Base-by-base conservation (phyloP, 2,888 invertebrate species). In the Thymelicus acteon region DNA sequence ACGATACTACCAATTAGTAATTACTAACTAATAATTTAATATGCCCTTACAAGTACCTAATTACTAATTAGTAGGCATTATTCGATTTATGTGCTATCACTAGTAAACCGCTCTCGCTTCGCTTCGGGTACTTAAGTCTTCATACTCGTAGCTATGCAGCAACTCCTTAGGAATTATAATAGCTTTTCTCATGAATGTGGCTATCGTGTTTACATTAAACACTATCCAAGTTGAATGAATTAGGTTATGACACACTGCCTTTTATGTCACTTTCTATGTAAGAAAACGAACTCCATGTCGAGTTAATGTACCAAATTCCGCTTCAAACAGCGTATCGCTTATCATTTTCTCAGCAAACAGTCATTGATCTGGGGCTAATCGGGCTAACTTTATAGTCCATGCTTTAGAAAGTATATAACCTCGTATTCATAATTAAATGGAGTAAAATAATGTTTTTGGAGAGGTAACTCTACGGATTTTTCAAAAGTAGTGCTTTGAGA, bases 331-430 rank as follows among this genome's bases (percentile, higher is more conserved):
- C 13, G 61, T 58, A 40, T 72, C 68, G 39, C 72, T 72, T 19
- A 72, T 74, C n/a, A 74, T 74, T 71, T 76, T 76, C 62, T 76
- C 74, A 7, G 73, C 75, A 57, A 67, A 75, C 7, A 64, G 62
- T 68, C 72, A 63, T 71, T 75, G 76, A 54, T 75, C 73, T 52
- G 75, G 64, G 13, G 63, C 13, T 67, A 75, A 60, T 57, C 73
- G 71, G n/a, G 57, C 54, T n/a, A 75, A 47, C 72, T 76, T 73
- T 13, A 75, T 52, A 58, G 74, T 74, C 73, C 74, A 75, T 12
- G 70, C 67, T 49, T 72, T 76, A 39, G 73, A 72, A 13, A 76
- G 13, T 15, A 75, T 58, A 52, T 75, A 70, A 47, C 47, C 62
- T 75, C 73, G 49, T 61, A 57, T 10, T 70, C 73, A 7, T 60